Evolutionary conservation across 2,888 invertebrate species (phyloP), one percentile per base, ranked within the genome.

Genomic region (Masnerella sp.): DNA sequence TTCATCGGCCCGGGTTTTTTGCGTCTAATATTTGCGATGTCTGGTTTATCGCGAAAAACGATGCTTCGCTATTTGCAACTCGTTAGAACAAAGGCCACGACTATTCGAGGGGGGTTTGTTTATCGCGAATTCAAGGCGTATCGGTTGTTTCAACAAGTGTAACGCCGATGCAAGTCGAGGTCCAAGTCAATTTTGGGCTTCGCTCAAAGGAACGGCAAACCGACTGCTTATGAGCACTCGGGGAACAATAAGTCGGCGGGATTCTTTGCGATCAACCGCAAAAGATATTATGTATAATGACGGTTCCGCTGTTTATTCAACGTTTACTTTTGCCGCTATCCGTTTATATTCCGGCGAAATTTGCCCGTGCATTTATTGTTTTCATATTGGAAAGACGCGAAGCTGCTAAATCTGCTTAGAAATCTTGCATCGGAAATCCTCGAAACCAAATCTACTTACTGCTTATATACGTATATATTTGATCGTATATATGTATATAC

Each of bases 341-440:
- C 11, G 12, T 43, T 43, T 68, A 34, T 42, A 59, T 43, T 49
- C 9, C 32, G 7, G 9, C 11, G 14, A 36, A 32, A 40, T 65
- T 56, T 42, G 5, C 1, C 11, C 40, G 14, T 22, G 18, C 58
- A 34, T 54, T 59, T 59, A 67, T 61, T 22, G 28, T 72, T 58
- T 47, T 61, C 17, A 49, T 47, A 61, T 56, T 72, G 47, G 17
- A 56, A 45, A 42, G 28, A 42, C 36, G 67, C 28, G 38, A 49
- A 61, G 18, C 54, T n/a, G n/a, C n/a, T 28, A 36, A 61, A 72
- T 67, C 51, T 67, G 56, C 72, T 73, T 67, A 62, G 72, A 67
- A 61, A 62, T 56, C 67, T 59, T 56, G 52, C 59, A 43, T 72
- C 18, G 28, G 28, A 8, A 67, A 58, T 67, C 49, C 47, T 30